A percentile compares a stretch with the other conserved stretches of the same genome.
These are phyloP conservation scores for Paelopatides confundens DNA, from an alignment of 53 echinoderm and acorn worm genomes.

Conservation along the genomic window DNA sequence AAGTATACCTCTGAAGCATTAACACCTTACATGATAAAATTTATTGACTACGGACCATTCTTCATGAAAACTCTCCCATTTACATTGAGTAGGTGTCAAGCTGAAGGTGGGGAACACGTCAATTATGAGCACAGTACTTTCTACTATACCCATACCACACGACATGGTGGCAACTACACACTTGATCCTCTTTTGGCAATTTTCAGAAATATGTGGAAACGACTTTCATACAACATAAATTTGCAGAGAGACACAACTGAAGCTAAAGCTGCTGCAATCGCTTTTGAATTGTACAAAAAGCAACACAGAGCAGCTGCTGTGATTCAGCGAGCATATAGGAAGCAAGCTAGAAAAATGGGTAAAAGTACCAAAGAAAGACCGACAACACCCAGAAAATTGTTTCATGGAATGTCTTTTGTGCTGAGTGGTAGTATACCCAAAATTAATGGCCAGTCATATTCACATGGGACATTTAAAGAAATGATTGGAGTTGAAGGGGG, in stretches of 20 bases:
- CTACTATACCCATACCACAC: conserved; percentile 71
- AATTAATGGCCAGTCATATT: not conserved
- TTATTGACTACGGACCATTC: not conserved
- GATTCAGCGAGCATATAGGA: not conserved
- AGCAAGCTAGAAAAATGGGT: not conserved
- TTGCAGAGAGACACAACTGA: not conserved
- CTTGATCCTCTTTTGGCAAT: conserved; percentile 39
- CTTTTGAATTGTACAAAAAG: not conserved
- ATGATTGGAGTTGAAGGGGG: not conserved
- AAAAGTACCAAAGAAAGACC: too few species aligned
- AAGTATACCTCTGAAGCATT: conserved; percentile 41
- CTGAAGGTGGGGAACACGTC: conserved; percentile 79
- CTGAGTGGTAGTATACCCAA: not conserved
- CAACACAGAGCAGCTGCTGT: not conserved
- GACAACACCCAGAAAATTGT: not conserved
- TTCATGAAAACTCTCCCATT: conserved; percentile 54
- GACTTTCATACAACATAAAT: not conserved
- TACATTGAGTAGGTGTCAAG: conserved; percentile 62
- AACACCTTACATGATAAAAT: conserved; percentile 17
- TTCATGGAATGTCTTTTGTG: not conserved
- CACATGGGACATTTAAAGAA: not conserved
- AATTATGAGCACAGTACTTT: conserved; percentile 67
- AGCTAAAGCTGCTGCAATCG: not conserved
- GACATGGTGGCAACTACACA: conserved; percentile 67
- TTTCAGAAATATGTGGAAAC: not conserved